These are phyloP conservation scores for Spinus pinus DNA, from an alignment of 2,797 vertebrate genomes.

Conservation along the genomic window DNA sequence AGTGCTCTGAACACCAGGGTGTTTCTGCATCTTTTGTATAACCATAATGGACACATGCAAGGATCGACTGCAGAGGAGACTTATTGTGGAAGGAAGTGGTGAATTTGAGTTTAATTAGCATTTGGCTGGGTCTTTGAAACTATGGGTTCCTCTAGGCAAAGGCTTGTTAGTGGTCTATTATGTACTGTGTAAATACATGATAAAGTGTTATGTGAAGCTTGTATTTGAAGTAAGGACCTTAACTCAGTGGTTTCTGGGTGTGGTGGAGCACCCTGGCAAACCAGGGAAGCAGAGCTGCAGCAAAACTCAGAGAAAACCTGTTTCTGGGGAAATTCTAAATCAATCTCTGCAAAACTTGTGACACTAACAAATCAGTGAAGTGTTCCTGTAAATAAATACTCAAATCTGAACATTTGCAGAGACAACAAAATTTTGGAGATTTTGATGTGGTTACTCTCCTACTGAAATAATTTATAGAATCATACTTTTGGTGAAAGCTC, in stretches of 20 bases:
- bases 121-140: not conserved
- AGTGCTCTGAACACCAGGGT: not conserved
- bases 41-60: not conserved
- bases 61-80: not conserved
- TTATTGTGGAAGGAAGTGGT: not conserved
- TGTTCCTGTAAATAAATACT: not conserved
- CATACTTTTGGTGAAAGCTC: not conserved
- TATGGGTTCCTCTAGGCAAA: not conserved
- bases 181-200: not conserved
- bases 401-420: not conserved
- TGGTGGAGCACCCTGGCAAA: not conserved
- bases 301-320: not conserved
- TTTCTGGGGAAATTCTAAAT: not conserved
- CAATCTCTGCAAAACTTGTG: not conserved
- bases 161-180: not conserved
- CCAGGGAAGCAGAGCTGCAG: not conserved
- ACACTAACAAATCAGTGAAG: not conserved
- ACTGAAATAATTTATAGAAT: not conserved
- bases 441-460: fast-evolving
- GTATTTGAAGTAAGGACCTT: not conserved
- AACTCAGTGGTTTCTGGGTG: not conserved
- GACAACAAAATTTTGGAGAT: not conserved
- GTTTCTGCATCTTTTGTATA: not conserved
- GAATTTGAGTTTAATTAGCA: not conserved
- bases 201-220: not conserved